phyloP scores from a whole-genome alignment of 2,888 invertebrate species.

The Slavum lentiscoides region DNA sequence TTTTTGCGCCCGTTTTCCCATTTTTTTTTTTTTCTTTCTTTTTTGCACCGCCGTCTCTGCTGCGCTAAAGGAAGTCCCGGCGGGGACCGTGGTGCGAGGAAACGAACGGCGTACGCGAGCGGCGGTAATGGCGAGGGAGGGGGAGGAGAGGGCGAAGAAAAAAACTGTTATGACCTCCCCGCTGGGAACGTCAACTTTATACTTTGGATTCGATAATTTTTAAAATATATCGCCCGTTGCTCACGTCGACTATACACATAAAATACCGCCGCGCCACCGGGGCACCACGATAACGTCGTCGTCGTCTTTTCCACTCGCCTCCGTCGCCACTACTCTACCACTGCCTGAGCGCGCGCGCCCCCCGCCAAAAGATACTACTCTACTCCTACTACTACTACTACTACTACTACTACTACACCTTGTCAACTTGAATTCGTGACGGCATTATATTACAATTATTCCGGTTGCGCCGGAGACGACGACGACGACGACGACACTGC shows the following conservation, averaged over 20 bases:
- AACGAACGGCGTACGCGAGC: too few species aligned
- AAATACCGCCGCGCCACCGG: conserved; percentile 32
- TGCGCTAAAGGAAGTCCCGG: conserved; percentile 23
- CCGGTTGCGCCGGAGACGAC: conserved; percentile 35
- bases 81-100: too few species aligned
- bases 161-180: conserved; percentile 52
- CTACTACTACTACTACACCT: conserved; percentile 40
- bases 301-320: conserved; percentile 56
- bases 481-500: conserved; percentile 41
- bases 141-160: too few species aligned
- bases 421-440: conserved; percentile 52
- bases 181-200: conserved; percentile 53
- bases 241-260: conserved; percentile 59
- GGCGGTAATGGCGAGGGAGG: too few species aligned
- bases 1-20: background rate
- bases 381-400: too few species aligned
- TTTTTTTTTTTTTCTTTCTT: background rate
- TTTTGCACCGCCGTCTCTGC: conserved; percentile 1
- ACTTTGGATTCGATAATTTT: conserved; percentile 53
- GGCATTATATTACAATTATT: conserved; percentile 54
- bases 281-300: conserved; percentile 66
- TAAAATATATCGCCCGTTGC: conserved; percentile 53
- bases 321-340: background rate
- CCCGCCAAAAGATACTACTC: conserved; percentile 45
- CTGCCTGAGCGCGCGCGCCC: conserved; percentile 33